These are phyloP conservation scores for Xestia rhomboidea DNA, from an alignment of 2,888 invertebrate genomes.

Conservation along the genomic window DNA sequence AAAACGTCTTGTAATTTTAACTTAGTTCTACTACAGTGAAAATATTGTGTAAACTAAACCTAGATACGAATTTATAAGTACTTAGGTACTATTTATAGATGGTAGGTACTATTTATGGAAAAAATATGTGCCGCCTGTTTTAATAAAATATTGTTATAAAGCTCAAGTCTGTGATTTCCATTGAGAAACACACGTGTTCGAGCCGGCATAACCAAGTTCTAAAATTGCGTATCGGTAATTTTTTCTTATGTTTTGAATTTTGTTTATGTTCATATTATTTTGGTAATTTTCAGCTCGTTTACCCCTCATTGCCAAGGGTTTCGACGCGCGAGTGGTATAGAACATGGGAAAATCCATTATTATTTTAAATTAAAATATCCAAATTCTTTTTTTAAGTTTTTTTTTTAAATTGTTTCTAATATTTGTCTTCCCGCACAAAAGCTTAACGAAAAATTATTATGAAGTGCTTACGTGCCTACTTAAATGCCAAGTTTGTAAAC, in stretches of 20 bases:
- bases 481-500: not conserved
- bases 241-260: not conserved
- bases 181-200: not conserved
- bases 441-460: not conserved
- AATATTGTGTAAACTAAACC: not conserved
- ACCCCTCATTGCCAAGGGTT: not conserved
- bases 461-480: not conserved
- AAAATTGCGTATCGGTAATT: not conserved
- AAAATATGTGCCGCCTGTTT: not conserved
- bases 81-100: not conserved
- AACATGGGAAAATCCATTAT: conserved; percentile 38
- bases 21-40: not conserved
- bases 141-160: not conserved
- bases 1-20: not conserved
- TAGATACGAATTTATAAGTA: not conserved
- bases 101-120: not conserved
- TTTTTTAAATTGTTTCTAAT: not conserved
- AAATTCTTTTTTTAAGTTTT: not conserved
- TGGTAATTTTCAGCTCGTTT: not conserved
- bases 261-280: not conserved
- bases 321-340: not conserved
- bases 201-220: not conserved
- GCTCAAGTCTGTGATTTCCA: not conserved
- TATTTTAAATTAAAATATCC: not conserved
- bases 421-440: not conserved